Conservation (phyloP, 2,113 vertebrate genomes). For the Phocoena phocoena region DNA sequence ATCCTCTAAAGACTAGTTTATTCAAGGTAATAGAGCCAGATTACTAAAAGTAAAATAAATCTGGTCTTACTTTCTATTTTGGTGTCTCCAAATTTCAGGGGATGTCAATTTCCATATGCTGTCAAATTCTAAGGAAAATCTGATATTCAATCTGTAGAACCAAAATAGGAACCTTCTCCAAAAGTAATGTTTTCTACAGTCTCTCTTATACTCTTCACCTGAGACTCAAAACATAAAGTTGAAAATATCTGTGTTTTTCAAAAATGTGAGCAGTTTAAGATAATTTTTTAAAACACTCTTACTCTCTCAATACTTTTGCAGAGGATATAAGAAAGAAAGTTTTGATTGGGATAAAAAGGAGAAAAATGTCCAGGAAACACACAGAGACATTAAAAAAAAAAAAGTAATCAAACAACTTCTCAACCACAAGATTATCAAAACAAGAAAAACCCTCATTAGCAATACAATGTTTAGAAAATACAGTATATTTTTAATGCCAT, state of each 20-base stretch:
- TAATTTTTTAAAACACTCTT: conserved; percentile 49
- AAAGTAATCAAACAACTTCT: conserved; percentile 73
- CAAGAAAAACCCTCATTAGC: conserved; percentile 75
- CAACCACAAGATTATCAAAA: conserved; percentile 75
- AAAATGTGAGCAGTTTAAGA: conserved; percentile 44
- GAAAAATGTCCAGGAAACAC: conserved; percentile 63
- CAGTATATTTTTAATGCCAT: conserved; percentile 57
- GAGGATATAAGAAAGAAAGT: conserved; percentile 76
- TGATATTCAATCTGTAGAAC: conserved; percentile 64
- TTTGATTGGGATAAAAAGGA: conserved; percentile 66
- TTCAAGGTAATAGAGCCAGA: conserved; percentile 74
- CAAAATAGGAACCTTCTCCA: conserved; percentile 49
- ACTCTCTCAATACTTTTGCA: conserved; percentile 79
- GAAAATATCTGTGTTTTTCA: conserved; percentile 80
- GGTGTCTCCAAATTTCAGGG: conserved; percentile 66
- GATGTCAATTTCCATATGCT: conserved; percentile 68
- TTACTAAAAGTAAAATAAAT: conserved; percentile 75
- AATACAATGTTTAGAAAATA: conserved; percentile 68
- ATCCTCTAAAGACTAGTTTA: conserved; percentile 56
- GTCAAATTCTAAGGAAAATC: conserved; percentile 58
- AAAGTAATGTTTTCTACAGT: conserved; percentile 70
- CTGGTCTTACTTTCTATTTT: conserved; percentile 72
- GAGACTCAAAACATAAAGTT: conserved; percentile 77
- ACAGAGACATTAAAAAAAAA: conserved; percentile 70
- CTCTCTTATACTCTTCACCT: conserved; percentile 67